phyloP scores from a whole-genome alignment of 2,113 vertebrate genomes.

The Anoura caudifer region DNA sequence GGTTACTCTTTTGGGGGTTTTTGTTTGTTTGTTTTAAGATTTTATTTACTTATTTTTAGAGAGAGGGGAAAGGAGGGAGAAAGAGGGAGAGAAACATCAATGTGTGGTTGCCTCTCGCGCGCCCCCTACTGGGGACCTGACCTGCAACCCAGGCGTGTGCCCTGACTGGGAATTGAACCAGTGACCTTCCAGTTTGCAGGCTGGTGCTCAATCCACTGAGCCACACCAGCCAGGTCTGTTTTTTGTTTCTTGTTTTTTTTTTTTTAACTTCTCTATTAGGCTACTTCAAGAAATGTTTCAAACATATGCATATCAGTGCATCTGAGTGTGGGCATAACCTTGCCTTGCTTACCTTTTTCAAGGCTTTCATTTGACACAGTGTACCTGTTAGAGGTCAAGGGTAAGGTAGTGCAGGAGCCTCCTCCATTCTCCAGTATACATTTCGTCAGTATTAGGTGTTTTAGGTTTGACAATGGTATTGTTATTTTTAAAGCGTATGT shows the following conservation, averaged over 20 bases:
- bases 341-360: background rate
- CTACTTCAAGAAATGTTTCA: background rate
- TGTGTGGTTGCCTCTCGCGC: too few species aligned
- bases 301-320: background rate
- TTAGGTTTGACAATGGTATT: background rate
- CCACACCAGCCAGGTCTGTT: too few species aligned
- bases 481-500: background rate
- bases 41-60: too few species aligned
- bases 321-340: too few species aligned
- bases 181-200: too few species aligned
- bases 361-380: background rate
- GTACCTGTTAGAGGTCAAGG: background rate
- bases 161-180: too few species aligned
- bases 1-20: background rate
- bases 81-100: too few species aligned
- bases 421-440: accelerated
- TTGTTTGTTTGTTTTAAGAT: too few species aligned
- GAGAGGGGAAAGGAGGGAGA: too few species aligned
- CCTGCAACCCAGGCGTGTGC: too few species aligned
- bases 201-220: too few species aligned
- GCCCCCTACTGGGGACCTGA: too few species aligned
- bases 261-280: background rate
- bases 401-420: background rate
- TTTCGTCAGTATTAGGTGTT: background rate
- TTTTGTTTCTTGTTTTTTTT: background rate